These are phyloP conservation scores for Theretra japonica DNA, from an alignment of 2,888 invertebrate species.

Conservation along the genomic window DNA sequence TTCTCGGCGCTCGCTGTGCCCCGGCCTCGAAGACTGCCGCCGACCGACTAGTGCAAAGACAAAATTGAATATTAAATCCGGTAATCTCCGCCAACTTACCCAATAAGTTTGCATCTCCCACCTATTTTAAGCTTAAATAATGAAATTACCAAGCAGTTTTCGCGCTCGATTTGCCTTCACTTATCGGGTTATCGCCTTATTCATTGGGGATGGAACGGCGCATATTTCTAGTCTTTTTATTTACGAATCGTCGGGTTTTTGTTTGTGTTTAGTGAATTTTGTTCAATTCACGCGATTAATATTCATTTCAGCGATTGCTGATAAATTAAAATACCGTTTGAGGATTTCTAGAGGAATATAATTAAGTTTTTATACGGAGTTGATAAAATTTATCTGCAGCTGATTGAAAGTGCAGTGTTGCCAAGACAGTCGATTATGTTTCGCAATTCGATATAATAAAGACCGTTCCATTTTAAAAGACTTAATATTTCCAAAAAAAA, in stretches of 20 bases:
- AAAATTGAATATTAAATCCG: slow-evolving; percentile 25
- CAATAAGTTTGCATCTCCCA: slow-evolving; percentile 25
- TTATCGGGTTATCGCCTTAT: slow-evolving; percentile 20
- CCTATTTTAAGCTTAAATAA: slow-evolving; percentile 25
- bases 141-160: slow-evolving; percentile 23
- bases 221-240: not conserved
- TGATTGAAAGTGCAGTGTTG: no score
- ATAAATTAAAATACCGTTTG: not conserved
- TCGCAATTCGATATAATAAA: no score
- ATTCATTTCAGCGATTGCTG: not conserved
- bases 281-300: not conserved
- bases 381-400: no score
- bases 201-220: not conserved
- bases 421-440: no score
- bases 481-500: no score
- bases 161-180: slow-evolving; percentile 19
- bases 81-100: slow-evolving; percentile 17
- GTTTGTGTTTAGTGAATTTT: slow-evolving; percentile 17
- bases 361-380: no score
- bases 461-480: no score
- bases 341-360: not conserved
- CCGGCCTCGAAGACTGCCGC: not conserved
- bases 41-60: slow-evolving; percentile 15
- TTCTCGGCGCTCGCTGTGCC: no score
- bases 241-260: not conserved